A percentile compares a stretch with the other conserved stretches of the same genome.
These are phyloP conservation scores for Apodemia duryi DNA, from an alignment of 2,888 invertebrate species.

Conservation along the genomic window DNA sequence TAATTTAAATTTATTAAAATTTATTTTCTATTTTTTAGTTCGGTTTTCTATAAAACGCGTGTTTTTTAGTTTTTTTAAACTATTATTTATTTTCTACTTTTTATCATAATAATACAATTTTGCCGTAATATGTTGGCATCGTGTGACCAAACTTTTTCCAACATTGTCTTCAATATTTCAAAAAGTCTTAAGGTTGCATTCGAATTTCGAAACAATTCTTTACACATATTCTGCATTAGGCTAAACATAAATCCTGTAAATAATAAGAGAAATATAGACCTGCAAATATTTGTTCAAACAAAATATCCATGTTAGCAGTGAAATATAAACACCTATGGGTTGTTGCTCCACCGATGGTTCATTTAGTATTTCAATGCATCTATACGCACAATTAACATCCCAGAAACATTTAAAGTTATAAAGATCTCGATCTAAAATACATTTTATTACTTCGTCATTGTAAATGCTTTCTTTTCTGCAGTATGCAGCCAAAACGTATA, in stretches of 20 bases:
- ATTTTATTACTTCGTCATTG: constrained; percentile 53
- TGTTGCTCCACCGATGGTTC: constrained; percentile 42
- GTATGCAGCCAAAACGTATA: constrained; percentile 55
- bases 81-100: too few species aligned
- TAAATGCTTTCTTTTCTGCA: constrained; percentile 49
- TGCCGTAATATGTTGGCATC: constrained; percentile 48
- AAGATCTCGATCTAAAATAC: constrained; percentile 52
- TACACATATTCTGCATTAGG: constrained; percentile 61
- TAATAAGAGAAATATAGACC: constrained; percentile 11
- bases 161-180: constrained; percentile 47
- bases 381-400: constrained; percentile 53
- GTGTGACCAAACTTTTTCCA: constrained; percentile 50
- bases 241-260: constrained; percentile 54
- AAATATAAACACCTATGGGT: constrained; percentile 49
- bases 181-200: constrained; percentile 52
- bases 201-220: constrained; percentile 55
- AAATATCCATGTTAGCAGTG: constrained; percentile 9
- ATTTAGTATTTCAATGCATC: constrained; percentile 51
- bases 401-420: constrained; percentile 49
- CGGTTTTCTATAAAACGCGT: too few species aligned
- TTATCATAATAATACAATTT: constrained; percentile 67
- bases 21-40: too few species aligned
- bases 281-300: constrained; percentile 15
- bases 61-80: too few species aligned
- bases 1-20: too few species aligned